Evolutionary conservation across 1,140 invertebrate genomes (phyloP), one percentile per base, ranked within the genome.

Genomic region (Aphaenogaster floridana): DNA sequence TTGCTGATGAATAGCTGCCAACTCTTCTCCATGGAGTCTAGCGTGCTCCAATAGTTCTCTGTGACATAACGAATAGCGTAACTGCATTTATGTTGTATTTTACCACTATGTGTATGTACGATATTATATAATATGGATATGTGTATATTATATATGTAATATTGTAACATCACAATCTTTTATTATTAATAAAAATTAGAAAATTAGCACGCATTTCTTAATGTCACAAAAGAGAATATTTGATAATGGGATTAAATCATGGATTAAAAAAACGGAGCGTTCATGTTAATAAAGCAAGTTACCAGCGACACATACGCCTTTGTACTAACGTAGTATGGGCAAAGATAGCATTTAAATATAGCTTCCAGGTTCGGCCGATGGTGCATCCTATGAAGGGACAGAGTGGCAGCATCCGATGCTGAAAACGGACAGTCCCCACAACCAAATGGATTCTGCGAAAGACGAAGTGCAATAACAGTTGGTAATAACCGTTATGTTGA

Each of bases 401-500:
- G 96, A 79, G 96, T 95, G 39, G 96, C 96, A 52, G 96, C 96
- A 90, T 97, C 97, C 28, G 96, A 94, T 64, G 96, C 96, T 50
- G 96, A 96, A 93, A 97, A 98, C 11, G 98, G 98, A 95, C 98
- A 99, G 77, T 97, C 96, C 15, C 96, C 96, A 91, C 98, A 98
- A 68, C 78, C 87, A 71, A 95, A 92, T 71, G 84, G 68, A 87
- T 91, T 90, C 93, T 94, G 50, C 36, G 15, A 85, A 86, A 59
- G 6, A 45, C 0, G 45, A 72, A 36, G n/a, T 28, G 28, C 28
- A 28, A 28, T 1, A 28, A 28, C 28, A 28, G 28, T 28, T 28
- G 28, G 28, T 28, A 28, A 28, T 28, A 28, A 28, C 28, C 28
- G 28, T 28, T 28, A 28, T 28, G 28, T 28, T 28, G 0, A 28